Evolutionary conservation across 2,797 vertebrate genomes (phyloP), one percentile per base, ranked within the genome.

Genomic region (Danio jaintianensis): DNA sequence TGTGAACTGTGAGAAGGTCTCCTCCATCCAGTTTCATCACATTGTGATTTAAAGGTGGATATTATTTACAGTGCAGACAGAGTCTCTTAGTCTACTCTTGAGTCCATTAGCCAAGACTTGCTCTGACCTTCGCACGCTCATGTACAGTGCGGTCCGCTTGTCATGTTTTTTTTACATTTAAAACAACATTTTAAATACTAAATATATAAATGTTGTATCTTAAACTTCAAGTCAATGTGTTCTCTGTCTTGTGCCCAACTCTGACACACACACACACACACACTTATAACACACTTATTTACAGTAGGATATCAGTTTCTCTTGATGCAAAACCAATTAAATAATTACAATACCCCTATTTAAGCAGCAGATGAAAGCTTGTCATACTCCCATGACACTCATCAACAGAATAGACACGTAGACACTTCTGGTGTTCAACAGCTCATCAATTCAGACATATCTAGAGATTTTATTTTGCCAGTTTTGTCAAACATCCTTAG

Each of bases 31-130:
- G 84, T 70, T 79, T 78, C 68, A 77, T 56, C 77, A 80, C 76
- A 83, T 76, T 78, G 72, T 18, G 62, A 79, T 83, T 87, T 85
- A 82, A 80, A 74, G 76, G 47, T 83, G 79, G 84, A 84, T 83
- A 72, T 71, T 58, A 48, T 79, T 71, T 74, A 77, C 59, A 16
- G 40, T 22, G 20, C 70, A 85, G 59, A 80, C 53, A 63, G 61
- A 67, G 61, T 72, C 40, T 52, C 48, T 78, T 50, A 38, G 63
- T 52, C 1, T 8, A 62, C 48, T 78, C 22, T 29, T 36, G 36
- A 52, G 38, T 71, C 48, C n/a, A 45, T 29, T 42, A 16, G 10
- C 7, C 50, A n/a, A 47, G 15, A 66, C 16, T 53, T 22, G 0
- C 40, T 52, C 53, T 48, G 55, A 59, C 48, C 12, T 62, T 42